Base-by-base conservation (phyloP, 2,888 invertebrate species). In the Luperina nickerlii region DNA sequence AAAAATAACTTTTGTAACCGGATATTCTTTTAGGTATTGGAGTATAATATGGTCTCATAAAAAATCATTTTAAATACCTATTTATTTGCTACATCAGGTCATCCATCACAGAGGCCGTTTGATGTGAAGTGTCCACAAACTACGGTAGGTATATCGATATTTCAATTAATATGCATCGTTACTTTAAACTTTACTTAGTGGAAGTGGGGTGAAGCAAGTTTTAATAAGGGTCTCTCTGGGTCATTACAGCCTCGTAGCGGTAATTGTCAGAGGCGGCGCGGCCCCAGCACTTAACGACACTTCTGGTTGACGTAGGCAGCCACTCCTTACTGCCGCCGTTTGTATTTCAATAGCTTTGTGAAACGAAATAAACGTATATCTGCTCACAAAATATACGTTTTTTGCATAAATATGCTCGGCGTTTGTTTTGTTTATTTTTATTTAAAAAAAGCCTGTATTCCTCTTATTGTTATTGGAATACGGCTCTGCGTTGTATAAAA, bases 141-240 rank as follows among this genome's bases (percentile, higher is more conserved):
- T 91, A 91, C 92, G 89, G 90, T 92, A 94, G 89, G 90, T 92
- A 94, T 92, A 94, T 95, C 93, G 92, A 94, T 93, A 93, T 93
- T 92, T 92, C 92, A 94, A 95, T 95, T 94, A 95, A 94, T 95
- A 95, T 94, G 94, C 94, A 93, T 94, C 94, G 94, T 95, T 95
- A 94, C 94, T 95, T 93, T 92, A 93, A 95, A 95, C 92, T 96
- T 95, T 92, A 92, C 91, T 92, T 91, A 92, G 92, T 91, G 90
- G 92, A 91, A 93, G 93, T 91, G 92, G 93, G 93, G 92, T 92
- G 92, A 93, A 93, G 94, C 92, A 95, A 95, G 95, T 95, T 96
- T 95, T 95, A 95, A 95, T 95, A 95, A 95, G 95, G 96, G 95
- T 95, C 94, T 93, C 94, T 92, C 90, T 92, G 94, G 95, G 95